phyloP scores from a whole-genome alignment of 2,113 vertebrate genomes.

The Beaufortia kweichowensis region DNA sequence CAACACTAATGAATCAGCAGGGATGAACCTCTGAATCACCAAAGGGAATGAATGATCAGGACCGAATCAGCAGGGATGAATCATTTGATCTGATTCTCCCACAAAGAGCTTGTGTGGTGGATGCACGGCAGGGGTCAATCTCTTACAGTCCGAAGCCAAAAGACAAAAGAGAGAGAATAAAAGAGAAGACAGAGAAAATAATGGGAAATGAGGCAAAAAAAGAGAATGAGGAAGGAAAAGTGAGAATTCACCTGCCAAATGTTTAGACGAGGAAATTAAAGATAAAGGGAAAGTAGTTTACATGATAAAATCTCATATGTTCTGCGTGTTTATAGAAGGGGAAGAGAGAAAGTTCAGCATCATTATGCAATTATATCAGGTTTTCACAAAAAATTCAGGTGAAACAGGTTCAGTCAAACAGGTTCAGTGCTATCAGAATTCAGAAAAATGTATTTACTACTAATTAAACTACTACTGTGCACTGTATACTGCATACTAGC shows the following conservation, averaged over 20 bases:
- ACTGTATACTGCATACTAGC: too few species aligned
- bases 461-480: too few species aligned
- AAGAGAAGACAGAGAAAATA: background rate
- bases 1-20: slow-evolving; percentile 7
- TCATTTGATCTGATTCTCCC: slow-evolving; percentile 7
- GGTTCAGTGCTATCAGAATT: too few species aligned
- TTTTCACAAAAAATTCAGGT: background rate
- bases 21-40: slow-evolving; percentile 24
- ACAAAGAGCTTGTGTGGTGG: background rate
- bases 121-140: background rate
- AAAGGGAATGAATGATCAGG: background rate
- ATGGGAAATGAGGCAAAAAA: background rate
- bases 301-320: background rate
- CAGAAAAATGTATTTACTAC: too few species aligned
- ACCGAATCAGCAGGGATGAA: slow-evolving; percentile 18
- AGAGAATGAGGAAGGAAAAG: background rate
- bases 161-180: background rate
- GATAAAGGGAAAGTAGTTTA: background rate
- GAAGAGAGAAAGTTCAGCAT: slow-evolving; percentile 9
- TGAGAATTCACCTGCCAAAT: background rate
- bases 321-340: background rate
- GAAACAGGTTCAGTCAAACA: too few species aligned
- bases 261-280: background rate
- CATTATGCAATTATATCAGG: slow-evolving; percentile 6
- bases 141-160: background rate